Percentiles rank a stretch among this genome's conserved stretches.
Conservation (phyloP, 92 coral and sea anemone species). For the Zoanthus sociatus region DNA sequence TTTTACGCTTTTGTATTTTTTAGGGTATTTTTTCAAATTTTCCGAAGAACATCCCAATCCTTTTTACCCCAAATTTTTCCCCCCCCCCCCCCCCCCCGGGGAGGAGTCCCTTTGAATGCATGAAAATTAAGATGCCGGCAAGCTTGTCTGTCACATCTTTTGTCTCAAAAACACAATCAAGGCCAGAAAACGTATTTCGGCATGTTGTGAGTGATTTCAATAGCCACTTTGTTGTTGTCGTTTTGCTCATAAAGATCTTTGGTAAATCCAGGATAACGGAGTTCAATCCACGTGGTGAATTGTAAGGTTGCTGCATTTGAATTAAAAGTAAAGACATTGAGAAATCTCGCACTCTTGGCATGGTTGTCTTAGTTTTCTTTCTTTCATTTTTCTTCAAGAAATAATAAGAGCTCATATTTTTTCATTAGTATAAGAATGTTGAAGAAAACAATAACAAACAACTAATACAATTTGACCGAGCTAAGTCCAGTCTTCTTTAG, state of each 20-base stretch:
- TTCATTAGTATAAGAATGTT: background rate
- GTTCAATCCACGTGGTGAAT: background rate
- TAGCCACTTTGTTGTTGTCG: background rate
- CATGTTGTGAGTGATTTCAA: background rate
- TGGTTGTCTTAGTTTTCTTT: background rate
- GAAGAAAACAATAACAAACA: too few species aligned
- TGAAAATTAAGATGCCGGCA: background rate
- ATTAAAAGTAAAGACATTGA: background rate
- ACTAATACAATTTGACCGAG: too few species aligned
- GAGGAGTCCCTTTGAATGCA: slow-evolving; percentile 66
- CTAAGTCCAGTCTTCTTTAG: too few species aligned
- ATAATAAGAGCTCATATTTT: background rate
- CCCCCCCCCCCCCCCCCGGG: too few species aligned
- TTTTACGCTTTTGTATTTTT: too few species aligned
- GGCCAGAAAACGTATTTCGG: background rate
- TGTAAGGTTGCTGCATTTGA: background rate
- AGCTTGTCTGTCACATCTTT: background rate
- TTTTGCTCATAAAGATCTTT: background rate
- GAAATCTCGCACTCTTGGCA: background rate
- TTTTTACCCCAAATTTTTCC: too few species aligned
- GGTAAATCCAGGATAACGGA: background rate
- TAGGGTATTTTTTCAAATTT: too few species aligned
- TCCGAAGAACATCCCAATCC: too few species aligned
- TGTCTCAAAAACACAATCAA: background rate
- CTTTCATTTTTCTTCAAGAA: background rate